Evolutionary conservation across 2,888 invertebrate genomes (phyloP).

Genomic region (Eretmocerus hayati): DNA sequence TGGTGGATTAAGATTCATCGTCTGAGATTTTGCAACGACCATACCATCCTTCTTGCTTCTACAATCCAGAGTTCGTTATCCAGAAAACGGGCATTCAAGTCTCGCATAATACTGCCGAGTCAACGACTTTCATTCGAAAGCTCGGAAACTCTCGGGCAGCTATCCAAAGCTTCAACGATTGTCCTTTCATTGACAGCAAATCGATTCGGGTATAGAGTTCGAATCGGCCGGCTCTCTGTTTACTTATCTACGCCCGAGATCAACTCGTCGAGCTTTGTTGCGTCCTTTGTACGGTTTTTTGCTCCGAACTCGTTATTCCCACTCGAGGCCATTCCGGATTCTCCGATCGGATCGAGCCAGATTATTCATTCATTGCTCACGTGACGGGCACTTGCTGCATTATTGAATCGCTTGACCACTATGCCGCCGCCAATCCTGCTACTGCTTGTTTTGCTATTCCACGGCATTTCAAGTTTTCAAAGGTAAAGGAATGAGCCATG

Average conservation of each 20-base stretch:
- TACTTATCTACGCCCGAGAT: not conserved
- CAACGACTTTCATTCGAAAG: conserved; percentile 11
- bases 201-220: conserved; percentile 2
- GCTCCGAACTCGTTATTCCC: no score
- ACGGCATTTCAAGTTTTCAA: no score
- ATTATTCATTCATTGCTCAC: no score
- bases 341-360: no score
- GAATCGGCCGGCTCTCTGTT: not conserved
- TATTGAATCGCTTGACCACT: no score
- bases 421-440: no score
- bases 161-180: conserved; percentile 3
- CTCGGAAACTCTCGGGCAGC: conserved; percentile 2
- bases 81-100: not conserved
- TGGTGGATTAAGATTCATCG: conserved; percentile 10
- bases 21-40: not conserved
- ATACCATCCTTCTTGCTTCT: not conserved
- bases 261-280: not conserved
- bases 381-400: no score
- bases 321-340: no score
- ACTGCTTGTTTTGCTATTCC: no score
- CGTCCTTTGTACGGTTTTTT: not conserved
- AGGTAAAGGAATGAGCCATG: no score
- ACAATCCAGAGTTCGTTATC: conserved; percentile 2
- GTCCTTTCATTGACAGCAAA: conserved; percentile 17
- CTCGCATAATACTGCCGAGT: not conserved